Conservation (phyloP, 2,888 invertebrate genomes). For the Spilosoma lubricipeda region DNA sequence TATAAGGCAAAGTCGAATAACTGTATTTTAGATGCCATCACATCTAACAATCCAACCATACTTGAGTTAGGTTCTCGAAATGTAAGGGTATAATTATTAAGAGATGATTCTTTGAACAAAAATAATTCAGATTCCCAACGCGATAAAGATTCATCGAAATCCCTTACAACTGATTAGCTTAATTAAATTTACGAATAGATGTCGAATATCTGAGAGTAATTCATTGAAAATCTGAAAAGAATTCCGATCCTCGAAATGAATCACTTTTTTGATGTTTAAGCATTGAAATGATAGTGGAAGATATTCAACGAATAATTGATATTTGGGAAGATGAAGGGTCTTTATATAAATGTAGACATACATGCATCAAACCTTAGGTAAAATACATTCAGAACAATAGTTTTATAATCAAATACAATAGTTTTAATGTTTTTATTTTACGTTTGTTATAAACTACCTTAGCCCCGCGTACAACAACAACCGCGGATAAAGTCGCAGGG, state of each 20-base stretch:
- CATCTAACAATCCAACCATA: neutral
- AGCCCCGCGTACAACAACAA: too few relatives aligned
- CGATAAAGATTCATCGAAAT: slow-evolving; percentile 26
- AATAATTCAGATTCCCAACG: slow-evolving; percentile 29
- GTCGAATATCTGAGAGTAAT: slow-evolving; percentile 41
- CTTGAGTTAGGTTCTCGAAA: neutral
- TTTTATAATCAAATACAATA: too few relatives aligned
- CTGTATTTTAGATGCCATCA: neutral
- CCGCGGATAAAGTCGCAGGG: too few relatives aligned
- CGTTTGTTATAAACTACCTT: too few relatives aligned
- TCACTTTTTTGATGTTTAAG: slow-evolving; percentile 30
- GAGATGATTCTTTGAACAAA: slow-evolving; percentile 27
- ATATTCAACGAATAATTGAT: slow-evolving; percentile 28
- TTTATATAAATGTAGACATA: too few relatives aligned
- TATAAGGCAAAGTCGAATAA: too few relatives aligned
- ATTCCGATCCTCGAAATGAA: slow-evolving; percentile 28
- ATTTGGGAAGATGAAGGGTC: neutral
- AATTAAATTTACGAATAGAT: slow-evolving; percentile 39
- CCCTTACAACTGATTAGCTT: slow-evolving; percentile 35
- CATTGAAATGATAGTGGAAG: slow-evolving; percentile 28
- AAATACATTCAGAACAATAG: too few relatives aligned
- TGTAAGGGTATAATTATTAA: slow-evolving; percentile 4
- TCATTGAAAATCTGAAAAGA: slow-evolving; percentile 32
- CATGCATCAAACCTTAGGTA: too few relatives aligned
- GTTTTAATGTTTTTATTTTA: too few relatives aligned